phyloP scores from a whole-genome alignment of 2,797 vertebrate species.

The Tolypeutes matacus region DNA sequence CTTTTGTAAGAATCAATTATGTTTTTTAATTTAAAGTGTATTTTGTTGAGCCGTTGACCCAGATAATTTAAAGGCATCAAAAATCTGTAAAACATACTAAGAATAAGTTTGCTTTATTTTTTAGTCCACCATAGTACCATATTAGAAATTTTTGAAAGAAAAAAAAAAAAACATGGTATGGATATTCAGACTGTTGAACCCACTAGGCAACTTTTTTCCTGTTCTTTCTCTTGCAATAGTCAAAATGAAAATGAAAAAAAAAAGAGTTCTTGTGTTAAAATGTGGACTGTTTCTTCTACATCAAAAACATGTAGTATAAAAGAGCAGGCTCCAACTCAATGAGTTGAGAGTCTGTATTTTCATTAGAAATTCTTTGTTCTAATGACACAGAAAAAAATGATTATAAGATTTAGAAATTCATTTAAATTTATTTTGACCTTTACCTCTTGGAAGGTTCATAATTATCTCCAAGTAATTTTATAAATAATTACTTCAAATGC shows the following conservation, averaged over 20 bases:
- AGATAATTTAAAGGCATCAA: not conserved
- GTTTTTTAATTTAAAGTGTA: constrained; percentile 20
- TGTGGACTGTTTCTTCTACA: not conserved
- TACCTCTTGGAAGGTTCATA: constrained; percentile 55
- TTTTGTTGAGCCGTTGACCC: not conserved
- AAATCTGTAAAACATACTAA: not conserved
- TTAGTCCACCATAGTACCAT: not conserved
- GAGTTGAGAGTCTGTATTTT: not conserved
- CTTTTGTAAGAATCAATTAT: not conserved
- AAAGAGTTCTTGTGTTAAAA: not conserved
- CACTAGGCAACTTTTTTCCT: not conserved
- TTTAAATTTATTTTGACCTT: constrained; percentile 73
- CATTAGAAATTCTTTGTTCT: constrained; percentile 33
- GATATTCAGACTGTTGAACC: constrained; percentile 13
- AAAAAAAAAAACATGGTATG: not conserved
- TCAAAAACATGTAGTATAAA: not conserved
- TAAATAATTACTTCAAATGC: constrained; percentile 72
- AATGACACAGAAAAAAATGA: constrained; percentile 64
- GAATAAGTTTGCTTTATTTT: not conserved
- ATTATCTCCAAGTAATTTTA: constrained; percentile 73
- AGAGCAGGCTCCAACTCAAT: not conserved
- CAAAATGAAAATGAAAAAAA: not conserved
- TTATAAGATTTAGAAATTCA: constrained; percentile 60
- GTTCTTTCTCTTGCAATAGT: not conserved
- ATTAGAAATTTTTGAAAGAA: constrained; percentile 15